Evolutionary conservation across 1,140 invertebrate species (phyloP).

Genomic region (Zaprionus ornatus): DNA sequence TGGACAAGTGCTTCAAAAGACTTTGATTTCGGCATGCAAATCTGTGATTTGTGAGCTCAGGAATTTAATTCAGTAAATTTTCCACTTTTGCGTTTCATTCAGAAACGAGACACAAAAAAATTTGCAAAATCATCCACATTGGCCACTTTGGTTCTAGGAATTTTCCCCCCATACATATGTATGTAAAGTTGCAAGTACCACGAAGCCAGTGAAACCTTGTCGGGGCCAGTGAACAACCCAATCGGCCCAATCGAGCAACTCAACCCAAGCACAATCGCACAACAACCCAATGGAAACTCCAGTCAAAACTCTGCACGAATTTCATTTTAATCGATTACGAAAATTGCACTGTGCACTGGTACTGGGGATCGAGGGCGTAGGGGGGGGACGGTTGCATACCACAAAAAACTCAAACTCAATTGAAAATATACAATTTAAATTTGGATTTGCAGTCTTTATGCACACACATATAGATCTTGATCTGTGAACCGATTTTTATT

Average conservation of each 20-base stretch:
- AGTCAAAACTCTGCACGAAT: slow-evolving; percentile 37
- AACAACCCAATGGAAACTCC: slow-evolving; percentile 19
- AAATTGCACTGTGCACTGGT: slow-evolving; percentile 25
- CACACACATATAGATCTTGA: slow-evolving; percentile 35
- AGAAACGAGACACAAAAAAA: slow-evolving; percentile 38
- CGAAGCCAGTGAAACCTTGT: slow-evolving; percentile 35
- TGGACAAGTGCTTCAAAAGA: slow-evolving; percentile 41
- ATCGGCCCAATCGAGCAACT: slow-evolving; percentile 20
- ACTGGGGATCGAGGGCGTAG: neutral
- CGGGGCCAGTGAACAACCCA: neutral
- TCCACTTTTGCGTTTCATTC: slow-evolving; percentile 49
- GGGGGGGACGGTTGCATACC: slow-evolving; percentile 18
- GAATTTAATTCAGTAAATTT: slow-evolving; percentile 58
- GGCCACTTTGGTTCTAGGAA: slow-evolving; percentile 21
- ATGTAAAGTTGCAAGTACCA: slow-evolving; percentile 5
- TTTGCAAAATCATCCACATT: slow-evolving; percentile 48
- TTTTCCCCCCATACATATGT: slow-evolving; percentile 32
- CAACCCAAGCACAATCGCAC: neutral
- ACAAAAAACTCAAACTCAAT: slow-evolving; percentile 33
- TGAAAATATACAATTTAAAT: slow-evolving; percentile 64
- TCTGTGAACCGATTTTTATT: slow-evolving; percentile 53
- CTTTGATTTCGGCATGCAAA: slow-evolving; percentile 41
- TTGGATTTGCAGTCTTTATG: slow-evolving; percentile 18
- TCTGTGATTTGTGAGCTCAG: slow-evolving; percentile 20
- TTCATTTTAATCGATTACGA: slow-evolving; percentile 52